A percentile compares a stretch with the other conserved stretches of the same genome.
phyloP scores from a whole-genome alignment of 2,113 vertebrate species.

The Mastomys coucha region DNA sequence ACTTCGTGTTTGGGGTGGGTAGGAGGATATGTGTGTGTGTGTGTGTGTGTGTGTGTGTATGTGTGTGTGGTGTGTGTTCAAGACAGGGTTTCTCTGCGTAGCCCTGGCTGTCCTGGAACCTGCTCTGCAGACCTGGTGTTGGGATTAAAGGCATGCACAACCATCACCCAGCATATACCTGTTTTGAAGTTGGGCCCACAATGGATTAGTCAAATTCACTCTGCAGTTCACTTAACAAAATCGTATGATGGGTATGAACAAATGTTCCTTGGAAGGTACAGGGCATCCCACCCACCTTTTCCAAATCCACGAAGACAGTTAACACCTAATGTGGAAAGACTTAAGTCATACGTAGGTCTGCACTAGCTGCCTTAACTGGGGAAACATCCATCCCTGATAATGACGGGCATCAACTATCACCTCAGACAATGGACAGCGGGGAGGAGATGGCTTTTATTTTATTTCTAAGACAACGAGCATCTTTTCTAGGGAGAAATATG shows the following conservation, averaged over 20 bases:
- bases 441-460: background rate
- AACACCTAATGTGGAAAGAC: background rate
- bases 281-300: background rate
- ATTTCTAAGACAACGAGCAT: background rate
- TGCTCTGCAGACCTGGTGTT: no score
- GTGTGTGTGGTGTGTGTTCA: no score
- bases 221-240: slow-evolving; percentile 68
- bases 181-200: slow-evolving; percentile 61
- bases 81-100: no score
- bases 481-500: background rate
- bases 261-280: slow-evolving; percentile 20
- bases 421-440: background rate
- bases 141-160: no score
- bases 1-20: no score
- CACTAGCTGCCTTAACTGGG: background rate
- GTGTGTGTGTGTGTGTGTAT: no score
- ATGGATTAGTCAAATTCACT: slow-evolving; percentile 75
- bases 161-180: background rate
- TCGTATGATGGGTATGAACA: slow-evolving; percentile 56
- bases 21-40: no score
- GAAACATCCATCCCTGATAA: background rate
- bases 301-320: background rate
- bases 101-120: no score
- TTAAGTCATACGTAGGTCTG: background rate
- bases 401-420: background rate